Conservation (phyloP, 2,113 vertebrate genomes). For the Spea multiplicata region DNA sequence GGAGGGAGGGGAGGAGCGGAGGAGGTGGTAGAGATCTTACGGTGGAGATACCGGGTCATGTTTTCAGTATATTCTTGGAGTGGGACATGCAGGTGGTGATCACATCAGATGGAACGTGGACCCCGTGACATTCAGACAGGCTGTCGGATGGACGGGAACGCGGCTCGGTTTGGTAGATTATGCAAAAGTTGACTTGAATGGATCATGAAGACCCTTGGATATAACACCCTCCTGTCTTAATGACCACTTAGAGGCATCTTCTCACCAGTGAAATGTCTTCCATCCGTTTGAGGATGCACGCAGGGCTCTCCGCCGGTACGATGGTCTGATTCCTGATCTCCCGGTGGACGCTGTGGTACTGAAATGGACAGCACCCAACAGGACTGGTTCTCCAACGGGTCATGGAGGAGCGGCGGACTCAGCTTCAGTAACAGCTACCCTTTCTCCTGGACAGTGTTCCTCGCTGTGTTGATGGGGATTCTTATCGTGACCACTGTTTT, state of each 20-base stretch:
- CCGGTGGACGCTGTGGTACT: conserved; percentile 47
- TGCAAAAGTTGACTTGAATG: conserved; percentile 14
- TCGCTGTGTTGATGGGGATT: conserved; percentile 68
- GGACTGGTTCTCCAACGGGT: conserved; percentile 52
- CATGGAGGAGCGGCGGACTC: conserved; percentile 33
- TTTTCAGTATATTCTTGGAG: conserved; percentile 8
- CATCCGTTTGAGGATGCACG: not conserved
- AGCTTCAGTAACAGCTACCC: conserved; percentile 56
- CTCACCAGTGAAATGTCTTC: not conserved
- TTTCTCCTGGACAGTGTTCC: conserved; percentile 57
- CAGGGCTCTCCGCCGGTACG: not conserved
- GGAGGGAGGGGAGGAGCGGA: not conserved
- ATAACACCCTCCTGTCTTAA: not conserved
- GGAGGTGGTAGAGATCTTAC: conserved; percentile 3
- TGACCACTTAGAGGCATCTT: not conserved
- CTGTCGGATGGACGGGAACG: not conserved
- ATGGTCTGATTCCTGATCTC: conserved; percentile 19
- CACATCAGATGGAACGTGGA: conserved; percentile 26
- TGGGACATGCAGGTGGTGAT: conserved; percentile 11
- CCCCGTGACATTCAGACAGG: not conserved
- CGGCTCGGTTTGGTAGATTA: not conserved
- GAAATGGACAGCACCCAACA: conserved; percentile 54
- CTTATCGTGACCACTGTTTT: conserved; percentile 68
- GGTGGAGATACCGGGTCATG: conserved; percentile 7
- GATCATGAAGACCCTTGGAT: conserved; percentile 22